Evolutionary conservation across 1,140 invertebrate genomes (phyloP), one percentile per base, ranked within the genome.

Genomic region (Gryllus bimaculatus): DNA sequence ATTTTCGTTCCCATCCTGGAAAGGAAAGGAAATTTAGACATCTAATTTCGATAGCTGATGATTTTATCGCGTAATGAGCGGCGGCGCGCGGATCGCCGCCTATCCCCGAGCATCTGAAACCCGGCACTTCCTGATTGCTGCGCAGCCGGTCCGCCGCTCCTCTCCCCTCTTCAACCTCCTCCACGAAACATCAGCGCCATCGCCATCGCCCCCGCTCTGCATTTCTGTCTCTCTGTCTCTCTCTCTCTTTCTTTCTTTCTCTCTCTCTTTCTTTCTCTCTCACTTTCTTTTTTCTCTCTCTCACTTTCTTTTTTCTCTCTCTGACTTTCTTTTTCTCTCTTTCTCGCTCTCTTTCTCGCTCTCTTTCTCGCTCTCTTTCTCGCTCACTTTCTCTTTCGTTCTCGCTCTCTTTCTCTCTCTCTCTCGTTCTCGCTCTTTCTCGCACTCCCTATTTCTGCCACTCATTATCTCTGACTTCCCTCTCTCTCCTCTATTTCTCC

Each of bases 1-100:
- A 66, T 66, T 66, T 13, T 66, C 54, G 54, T 10, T 66, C 18
- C 18, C 18, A 10, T 0, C 10, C 18, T 18, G 10, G 54, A 66
- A 66, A 66, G 54, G 54, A 66, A 66, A 66, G 54, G 54, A 66
- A 66, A 66, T 66, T 66, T 66, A 66, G 54, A 66, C 54, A 66
- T 66, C 54, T 66, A 66, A 66, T 66, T 66, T 66, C 10, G 54
- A 66, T 66, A 66, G 10, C 10, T 3, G 54, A 66, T 66, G 54
- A 66, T 66, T 66, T 66, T 66, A 66, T 66, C 54, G 10, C 18
- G 18, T 66, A 66, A 66, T 66, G 54, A 66, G 54, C 54, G 10
- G 2, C 0, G 54, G 10, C 10, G 18, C 54, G 10, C 18, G 10
- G 54, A 66, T 66, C 10, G 54, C 10, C 54, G 10, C 18, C 18